Evolutionary conservation across 2,888 invertebrate genomes (phyloP).

Genomic region (Himalopsyche anomala): DNA sequence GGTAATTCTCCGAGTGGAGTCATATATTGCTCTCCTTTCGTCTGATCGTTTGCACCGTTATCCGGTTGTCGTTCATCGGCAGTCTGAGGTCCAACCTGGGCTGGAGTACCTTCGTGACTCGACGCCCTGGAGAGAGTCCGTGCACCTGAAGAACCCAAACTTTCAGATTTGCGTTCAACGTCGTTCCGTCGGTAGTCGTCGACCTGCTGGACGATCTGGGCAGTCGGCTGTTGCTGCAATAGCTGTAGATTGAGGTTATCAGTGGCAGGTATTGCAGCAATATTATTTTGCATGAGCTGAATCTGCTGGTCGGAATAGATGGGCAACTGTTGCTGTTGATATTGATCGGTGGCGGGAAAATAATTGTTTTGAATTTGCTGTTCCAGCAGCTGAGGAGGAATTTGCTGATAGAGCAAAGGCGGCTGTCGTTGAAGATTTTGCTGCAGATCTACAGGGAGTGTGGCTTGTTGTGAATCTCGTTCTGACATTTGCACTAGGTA

Average conservation of each 20-base stretch:
- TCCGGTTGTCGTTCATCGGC: constrained; percentile 52
- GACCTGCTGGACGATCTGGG: constrained; percentile 17
- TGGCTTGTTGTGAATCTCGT: background rate
- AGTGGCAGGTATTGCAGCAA: constrained; percentile 49
- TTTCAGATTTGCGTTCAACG: constrained; percentile 60
- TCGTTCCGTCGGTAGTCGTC: background rate
- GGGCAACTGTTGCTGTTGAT: constrained; percentile 65
- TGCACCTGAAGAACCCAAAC: constrained; percentile 63
- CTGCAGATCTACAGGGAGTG: constrained; percentile 38
- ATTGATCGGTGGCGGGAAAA: constrained; percentile 6
- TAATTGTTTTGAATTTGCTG: constrained; percentile 35
- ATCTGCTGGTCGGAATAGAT: constrained; percentile 45
- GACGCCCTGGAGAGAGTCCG: constrained; percentile 75
- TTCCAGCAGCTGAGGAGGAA: constrained; percentile 63
- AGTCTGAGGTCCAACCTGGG: constrained; percentile 68
- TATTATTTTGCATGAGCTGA: constrained; percentile 41
- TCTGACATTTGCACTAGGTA: background rate
- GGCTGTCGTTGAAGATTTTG: constrained; percentile 70
- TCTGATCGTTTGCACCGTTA: constrained; percentile 44
- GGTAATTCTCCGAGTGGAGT: constrained; percentile 75
- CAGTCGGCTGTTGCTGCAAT: constrained; percentile 5
- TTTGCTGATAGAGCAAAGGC: constrained; percentile 65
- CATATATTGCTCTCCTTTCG: constrained; percentile 71
- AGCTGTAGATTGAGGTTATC: constrained; percentile 51
- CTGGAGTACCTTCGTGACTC: constrained; percentile 76